Conservation (phyloP, 2,888 invertebrate species). For the Galerucella nymphaeae region DNA sequence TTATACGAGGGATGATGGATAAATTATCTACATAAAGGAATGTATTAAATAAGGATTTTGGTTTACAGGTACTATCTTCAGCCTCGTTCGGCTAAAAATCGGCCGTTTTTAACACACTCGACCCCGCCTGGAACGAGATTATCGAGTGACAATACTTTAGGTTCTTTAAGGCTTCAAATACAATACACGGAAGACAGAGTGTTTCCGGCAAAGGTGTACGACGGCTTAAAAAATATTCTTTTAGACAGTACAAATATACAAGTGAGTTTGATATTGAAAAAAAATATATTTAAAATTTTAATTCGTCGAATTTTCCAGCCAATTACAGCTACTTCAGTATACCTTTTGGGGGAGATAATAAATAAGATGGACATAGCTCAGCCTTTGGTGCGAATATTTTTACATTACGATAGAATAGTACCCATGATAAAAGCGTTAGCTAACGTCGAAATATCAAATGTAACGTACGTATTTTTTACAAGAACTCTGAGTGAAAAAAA, state of each 20-base stretch:
- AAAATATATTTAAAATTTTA: conserved; percentile 5
- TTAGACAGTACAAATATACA: conserved; percentile 77
- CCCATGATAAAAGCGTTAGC: conserved; percentile 86
- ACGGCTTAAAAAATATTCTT: conserved; percentile 80
- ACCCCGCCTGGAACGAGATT: conserved; percentile 81
- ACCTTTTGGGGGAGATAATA: conserved; percentile 87
- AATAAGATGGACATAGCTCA: conserved; percentile 91
- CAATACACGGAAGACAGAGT: conserved; percentile 92
- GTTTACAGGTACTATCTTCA: conserved; percentile 79
- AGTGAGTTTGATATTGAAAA: conserved; percentile 61
- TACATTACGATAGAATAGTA: conserved; percentile 87
- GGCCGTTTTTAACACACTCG: conserved; percentile 72
- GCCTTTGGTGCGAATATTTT: conserved; percentile 86
- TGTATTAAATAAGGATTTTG: neutral
- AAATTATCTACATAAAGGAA: neutral
- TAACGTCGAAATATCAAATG: conserved; percentile 88
- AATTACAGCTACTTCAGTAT: conserved; percentile 83
- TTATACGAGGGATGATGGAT: too few relatives aligned
- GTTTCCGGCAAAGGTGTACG: conserved; percentile 84
- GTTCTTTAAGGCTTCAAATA: conserved; percentile 85
- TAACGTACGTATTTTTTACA: conserved; percentile 74
- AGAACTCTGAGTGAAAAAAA: neutral
- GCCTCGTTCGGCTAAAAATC: conserved; percentile 74
- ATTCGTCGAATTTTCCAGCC: conserved; percentile 69
- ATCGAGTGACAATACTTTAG: conserved; percentile 75